Evolutionary conservation across 2,113 vertebrate genomes (phyloP).

Genomic region (Dendrocopos noguchii): DNA sequence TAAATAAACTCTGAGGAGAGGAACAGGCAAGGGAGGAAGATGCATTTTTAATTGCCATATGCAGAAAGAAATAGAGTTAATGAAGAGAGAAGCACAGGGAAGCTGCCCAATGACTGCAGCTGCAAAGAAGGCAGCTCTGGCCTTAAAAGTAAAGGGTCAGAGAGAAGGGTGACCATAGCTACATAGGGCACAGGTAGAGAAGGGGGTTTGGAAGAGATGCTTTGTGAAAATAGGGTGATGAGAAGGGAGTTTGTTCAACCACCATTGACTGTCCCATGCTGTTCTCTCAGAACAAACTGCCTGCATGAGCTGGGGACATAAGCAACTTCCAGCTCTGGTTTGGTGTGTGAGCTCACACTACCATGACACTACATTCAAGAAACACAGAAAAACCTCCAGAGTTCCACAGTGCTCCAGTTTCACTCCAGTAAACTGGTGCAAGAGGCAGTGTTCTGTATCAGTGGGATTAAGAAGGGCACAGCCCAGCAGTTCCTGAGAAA

Average conservation of each 20-base stretch:
- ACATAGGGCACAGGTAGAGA: background rate
- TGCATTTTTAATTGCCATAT: background rate
- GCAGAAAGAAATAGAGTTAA: background rate
- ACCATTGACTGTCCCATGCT: background rate
- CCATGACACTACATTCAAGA: background rate
- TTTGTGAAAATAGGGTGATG: background rate
- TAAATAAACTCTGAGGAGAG: background rate
- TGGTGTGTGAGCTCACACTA: background rate
- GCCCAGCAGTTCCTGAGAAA: background rate
- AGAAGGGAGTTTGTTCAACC: background rate
- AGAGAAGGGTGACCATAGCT: background rate
- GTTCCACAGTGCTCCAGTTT: background rate
- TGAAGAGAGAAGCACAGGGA: background rate
- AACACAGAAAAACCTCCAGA: background rate
- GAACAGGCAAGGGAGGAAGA: background rate
- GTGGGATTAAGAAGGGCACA: background rate
- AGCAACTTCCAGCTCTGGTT: background rate
- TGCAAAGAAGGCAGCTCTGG: background rate
- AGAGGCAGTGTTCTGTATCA: background rate
- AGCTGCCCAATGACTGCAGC: background rate
- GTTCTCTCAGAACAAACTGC: background rate
- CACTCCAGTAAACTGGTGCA: background rate
- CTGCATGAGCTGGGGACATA: background rate
- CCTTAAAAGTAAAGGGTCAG: background rate
- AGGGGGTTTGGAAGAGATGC: background rate